Base-by-base conservation (phyloP, 2,888 invertebrate genomes). In the Alloscopus bannaensis region DNA sequence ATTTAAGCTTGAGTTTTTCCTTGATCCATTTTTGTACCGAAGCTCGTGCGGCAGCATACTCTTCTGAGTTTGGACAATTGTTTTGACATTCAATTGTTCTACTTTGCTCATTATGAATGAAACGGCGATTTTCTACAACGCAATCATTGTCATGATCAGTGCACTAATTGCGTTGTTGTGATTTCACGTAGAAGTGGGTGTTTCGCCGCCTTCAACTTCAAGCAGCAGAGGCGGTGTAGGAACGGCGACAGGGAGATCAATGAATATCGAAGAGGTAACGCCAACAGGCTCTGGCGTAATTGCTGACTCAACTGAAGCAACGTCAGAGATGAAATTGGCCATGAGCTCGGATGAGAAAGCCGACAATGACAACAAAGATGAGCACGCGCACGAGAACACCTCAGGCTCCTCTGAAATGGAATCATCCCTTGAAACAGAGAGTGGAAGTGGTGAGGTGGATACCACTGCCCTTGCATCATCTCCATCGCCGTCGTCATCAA, bases 191-290 rank as follows among this genome's bases (percentile, higher is more conserved):
- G 75, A 75, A 31, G 28, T 66, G 36, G 66, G 57, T 57, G 28
- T 45, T 18, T 29, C 65, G 24, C 65, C 65, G 6, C 64, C 52
- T 6, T 24, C 52, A 22, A 3, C 52, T 2, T 66, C 66, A 16
- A 66, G 75, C 36, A 75, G 75, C 47, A 42, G 75, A 57, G 66
- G 71, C 62, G 71, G 75, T 28, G 52, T 75, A 50, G 75, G 75
- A 8, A 66, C 75, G 24, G 75, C 75, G 11, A 75, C 75, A 29
- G 75, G 75, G 18, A 42, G 75, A 45, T 75, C 75, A 24, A 75
- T 75, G 75, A 75, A 75, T 36, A 75, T 75, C 28, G 75, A 75
- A 0, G 75, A 75, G 8, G 75, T 75, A 0, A 75, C 75, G 22
- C 75, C 65, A 66, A 75, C 65, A 13, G 75, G 66, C 28, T 28